phyloP scores from a whole-genome alignment of 2,888 invertebrate species.

The Drosophila cyrtoloma region DNA sequence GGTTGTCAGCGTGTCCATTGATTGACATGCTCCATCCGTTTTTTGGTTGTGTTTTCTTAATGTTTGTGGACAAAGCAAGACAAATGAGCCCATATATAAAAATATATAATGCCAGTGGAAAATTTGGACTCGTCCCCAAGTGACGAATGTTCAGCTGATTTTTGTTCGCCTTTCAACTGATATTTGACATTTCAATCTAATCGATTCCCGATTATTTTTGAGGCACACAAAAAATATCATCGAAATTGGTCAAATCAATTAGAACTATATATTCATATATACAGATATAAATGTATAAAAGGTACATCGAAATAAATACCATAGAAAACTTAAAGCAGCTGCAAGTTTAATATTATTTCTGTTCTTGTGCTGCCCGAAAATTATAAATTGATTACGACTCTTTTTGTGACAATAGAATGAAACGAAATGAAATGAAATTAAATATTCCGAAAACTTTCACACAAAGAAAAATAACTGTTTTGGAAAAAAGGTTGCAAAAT shows the following conservation, averaged over 20 bases:
- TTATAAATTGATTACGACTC: conserved; percentile 14
- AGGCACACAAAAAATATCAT: too few species aligned
- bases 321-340: background rate
- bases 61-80: conserved; percentile 68
- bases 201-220: background rate
- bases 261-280: background rate
- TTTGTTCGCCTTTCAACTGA: background rate
- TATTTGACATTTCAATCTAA: background rate
- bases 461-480: conserved; percentile 31
- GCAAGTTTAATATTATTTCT: background rate
- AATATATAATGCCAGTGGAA: background rate
- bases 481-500: conserved; percentile 44
- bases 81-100: conserved; percentile 47
- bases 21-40: conserved; percentile 61
- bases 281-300: conserved; percentile 1
- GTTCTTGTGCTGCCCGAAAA: conserved; percentile 1
- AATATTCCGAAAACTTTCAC: conserved; percentile 37
- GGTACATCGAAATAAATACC: background rate
- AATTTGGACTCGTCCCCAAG: background rate
- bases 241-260: too few species aligned
- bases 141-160: background rate
- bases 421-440: conserved; percentile 23
- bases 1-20: conserved; percentile 13
- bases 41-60: conserved; percentile 46
- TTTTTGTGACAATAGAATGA: conserved; percentile 28